phyloP scores from a whole-genome alignment of 2,888 invertebrate genomes.

The Mesorhabditis belari region DNA sequence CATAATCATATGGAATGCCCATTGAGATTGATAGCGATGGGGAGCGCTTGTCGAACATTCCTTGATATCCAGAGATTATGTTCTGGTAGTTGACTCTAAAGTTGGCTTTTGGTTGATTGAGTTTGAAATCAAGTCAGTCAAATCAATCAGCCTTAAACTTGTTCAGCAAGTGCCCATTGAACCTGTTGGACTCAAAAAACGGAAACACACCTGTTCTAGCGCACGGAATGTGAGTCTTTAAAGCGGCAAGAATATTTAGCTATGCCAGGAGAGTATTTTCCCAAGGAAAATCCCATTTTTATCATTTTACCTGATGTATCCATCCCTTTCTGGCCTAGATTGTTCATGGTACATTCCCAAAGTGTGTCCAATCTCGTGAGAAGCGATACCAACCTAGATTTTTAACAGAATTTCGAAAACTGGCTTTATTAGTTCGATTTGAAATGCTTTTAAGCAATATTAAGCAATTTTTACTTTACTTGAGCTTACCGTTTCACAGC shows the following conservation, averaged over 20 bases:
- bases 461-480: no score
- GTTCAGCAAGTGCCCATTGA: no score
- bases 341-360: conserved; percentile 44
- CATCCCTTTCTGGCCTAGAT: conserved; percentile 35
- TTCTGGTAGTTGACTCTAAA: conserved; percentile 25
- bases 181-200: no score
- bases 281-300: neutral
- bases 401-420: neutral
- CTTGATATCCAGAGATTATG: conserved; percentile 18
- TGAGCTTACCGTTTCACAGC: conserved; percentile 26
- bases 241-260: neutral
- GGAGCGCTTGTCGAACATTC: conserved; percentile 27
- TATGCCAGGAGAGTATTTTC: neutral
- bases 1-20: conserved; percentile 33
- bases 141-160: no score
- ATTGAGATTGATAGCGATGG: conserved; percentile 18
- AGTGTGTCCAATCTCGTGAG: conserved; percentile 36
- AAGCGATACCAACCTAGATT: conserved; percentile 29
- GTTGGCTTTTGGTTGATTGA: no score
- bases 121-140: neutral
- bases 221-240: neutral
- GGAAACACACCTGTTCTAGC: no score
- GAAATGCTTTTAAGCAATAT: no score
- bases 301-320: conserved; percentile 19
- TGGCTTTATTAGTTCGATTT: no score